These are phyloP conservation scores for Ferdinandea cuprea DNA, from an alignment of 2,888 invertebrate genomes.

Conservation along the genomic window DNA sequence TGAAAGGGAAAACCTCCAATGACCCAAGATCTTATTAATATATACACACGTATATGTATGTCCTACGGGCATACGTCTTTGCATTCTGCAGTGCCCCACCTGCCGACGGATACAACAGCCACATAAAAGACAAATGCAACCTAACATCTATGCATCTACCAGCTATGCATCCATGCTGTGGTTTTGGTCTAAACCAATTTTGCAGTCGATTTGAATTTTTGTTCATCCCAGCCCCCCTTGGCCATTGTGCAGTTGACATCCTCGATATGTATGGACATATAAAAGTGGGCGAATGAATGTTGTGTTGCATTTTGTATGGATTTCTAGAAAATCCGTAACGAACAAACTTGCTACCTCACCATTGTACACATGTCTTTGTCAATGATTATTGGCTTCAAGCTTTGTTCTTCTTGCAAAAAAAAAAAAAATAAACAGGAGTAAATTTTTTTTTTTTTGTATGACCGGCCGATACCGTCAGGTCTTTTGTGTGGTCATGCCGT, in stretches of 20 bases:
- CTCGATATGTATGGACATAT: slow-evolving; percentile 9
- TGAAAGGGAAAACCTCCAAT: neutral
- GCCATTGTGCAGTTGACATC: slow-evolving; percentile 57
- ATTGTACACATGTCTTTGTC: slow-evolving; percentile 25
- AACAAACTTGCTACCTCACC: slow-evolving; percentile 17
- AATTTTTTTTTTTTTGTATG: slow-evolving; percentile 15
- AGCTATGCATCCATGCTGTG: slow-evolving; percentile 43
- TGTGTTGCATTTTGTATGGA: slow-evolving; percentile 5
- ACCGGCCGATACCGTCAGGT: slow-evolving; percentile 15
- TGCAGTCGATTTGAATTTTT: slow-evolving; percentile 53
- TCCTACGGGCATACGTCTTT: slow-evolving; percentile 1
- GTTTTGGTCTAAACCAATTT: slow-evolving; percentile 61
- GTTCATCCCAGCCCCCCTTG: neutral
- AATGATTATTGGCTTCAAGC: slow-evolving; percentile 32
- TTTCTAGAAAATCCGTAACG: slow-evolving; percentile 17
- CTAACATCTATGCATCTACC: slow-evolving; percentile 16
- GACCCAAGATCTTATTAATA: slow-evolving; percentile 10
- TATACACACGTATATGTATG: too few relatives aligned
- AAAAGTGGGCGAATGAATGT: neutral
- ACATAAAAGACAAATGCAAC: slow-evolving; percentile 26
- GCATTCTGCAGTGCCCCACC: slow-evolving; percentile 2
- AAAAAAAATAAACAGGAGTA: slow-evolving; percentile 3
- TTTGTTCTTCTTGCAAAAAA: slow-evolving; percentile 30
- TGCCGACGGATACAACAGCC: slow-evolving; percentile 9
- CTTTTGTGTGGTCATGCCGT: slow-evolving; percentile 18